Evolutionary conservation across 1,140 invertebrate species (phyloP), one percentile per base, ranked within the genome.

Genomic region (Propsilocerus akamusi): DNA sequence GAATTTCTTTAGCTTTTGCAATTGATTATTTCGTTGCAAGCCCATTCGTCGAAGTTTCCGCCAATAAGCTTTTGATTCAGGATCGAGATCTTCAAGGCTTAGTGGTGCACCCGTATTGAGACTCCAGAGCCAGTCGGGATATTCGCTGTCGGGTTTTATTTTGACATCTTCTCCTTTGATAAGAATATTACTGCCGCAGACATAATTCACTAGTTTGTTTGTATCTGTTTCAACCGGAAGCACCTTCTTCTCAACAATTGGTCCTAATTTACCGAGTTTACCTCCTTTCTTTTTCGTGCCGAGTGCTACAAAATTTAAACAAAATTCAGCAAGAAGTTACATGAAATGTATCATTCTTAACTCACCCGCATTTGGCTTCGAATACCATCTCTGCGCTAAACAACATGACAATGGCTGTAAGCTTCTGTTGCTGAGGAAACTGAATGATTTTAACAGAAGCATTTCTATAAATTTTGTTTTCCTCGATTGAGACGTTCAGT

Each of bases 101-200:
- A 68, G 68, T 22, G 80, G 66, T 11, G 67, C 64, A 0, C 75
- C 75, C 23, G 72, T 76, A 51, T 76, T 68, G 11, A 96, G 58
- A 0, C 57, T 70, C 90, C 90, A 96, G 17, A 97, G 64, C 92
- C 92, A 97, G 20, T 88, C 87, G 0, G 92, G 92, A 67, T 97
- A 97, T 62, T 94, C 90, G 49, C 70, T 74, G 61, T 95, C 86
- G 3, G 81, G 74, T 64, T 84, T 85, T 56, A 75, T 68, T 66
- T 88, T 74, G 14, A 93, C 65, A 63, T 93, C 88, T 67, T 90
- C 73, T 26, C 83, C 81, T 7, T 80, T 78, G 61, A 80, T 76
- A 26, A 74, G 70, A 49, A 89, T 78, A 64, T 94, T 92, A 49
- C 79, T 81, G 4, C 92, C 92, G 62, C 90, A 95, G n/a, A 85